Evolutionary conservation across 2,797 vertebrate species (phyloP).

Genomic region (Pseudochirops corinnae): DNA sequence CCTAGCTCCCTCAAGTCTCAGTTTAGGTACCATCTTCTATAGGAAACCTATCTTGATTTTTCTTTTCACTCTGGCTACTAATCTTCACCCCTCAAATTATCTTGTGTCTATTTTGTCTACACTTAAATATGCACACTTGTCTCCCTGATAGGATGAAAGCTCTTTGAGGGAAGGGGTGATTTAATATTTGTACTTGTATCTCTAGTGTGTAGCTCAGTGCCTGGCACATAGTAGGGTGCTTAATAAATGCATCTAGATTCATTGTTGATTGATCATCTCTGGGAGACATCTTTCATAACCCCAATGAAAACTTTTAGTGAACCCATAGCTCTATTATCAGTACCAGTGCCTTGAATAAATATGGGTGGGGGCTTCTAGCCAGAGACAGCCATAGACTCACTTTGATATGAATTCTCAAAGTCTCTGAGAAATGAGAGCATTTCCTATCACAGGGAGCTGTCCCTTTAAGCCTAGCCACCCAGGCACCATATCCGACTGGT

Average conservation of each 20-base stretch:
- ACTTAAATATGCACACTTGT: background rate
- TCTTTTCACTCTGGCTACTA: background rate
- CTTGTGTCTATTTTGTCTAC: background rate
- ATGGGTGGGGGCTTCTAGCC: background rate
- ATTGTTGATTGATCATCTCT: background rate
- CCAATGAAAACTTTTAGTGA: background rate
- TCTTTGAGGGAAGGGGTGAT: background rate
- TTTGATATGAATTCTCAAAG: slow-evolving; percentile 18
- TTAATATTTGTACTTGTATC: background rate
- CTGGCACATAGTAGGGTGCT: background rate
- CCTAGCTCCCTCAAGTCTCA: background rate
- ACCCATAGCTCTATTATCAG: background rate
- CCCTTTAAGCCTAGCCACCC: slow-evolving; percentile 36
- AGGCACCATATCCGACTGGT: background rate
- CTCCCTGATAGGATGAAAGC: background rate
- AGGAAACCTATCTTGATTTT: background rate
- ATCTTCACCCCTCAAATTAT: background rate
- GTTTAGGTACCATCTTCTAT: background rate
- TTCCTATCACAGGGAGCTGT: slow-evolving; percentile 7
- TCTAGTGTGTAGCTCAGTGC: background rate
- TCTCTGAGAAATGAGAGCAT: slow-evolving; percentile 32
- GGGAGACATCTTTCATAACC: background rate
- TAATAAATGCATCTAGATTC: background rate
- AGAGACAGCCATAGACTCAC: background rate
- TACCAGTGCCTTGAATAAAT: slow-evolving; percentile 34